A percentile compares a stretch with the other conserved stretches of the same genome.
These are phyloP conservation scores for Neomonachus schauinslandi DNA, from an alignment of 2,113 vertebrate genomes.

Conservation along the genomic window DNA sequence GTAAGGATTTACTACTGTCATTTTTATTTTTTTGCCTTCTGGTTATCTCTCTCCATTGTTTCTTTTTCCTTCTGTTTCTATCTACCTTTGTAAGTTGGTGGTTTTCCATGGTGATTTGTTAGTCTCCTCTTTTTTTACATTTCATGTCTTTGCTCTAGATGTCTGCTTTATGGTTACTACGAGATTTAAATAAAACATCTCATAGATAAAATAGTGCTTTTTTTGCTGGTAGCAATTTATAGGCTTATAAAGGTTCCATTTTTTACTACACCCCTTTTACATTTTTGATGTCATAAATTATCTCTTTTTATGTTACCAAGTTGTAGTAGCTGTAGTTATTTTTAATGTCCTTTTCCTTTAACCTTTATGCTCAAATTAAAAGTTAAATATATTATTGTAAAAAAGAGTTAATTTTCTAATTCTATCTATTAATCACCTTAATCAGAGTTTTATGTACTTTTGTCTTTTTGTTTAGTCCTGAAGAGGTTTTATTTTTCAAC, in stretches of 20 bases:
- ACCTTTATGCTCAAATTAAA: neutral
- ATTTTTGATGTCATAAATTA: neutral
- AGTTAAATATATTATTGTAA: neutral
- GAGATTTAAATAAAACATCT: neutral
- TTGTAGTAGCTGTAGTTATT: neutral
- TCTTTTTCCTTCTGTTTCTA: neutral
- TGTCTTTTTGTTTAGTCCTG: neutral
- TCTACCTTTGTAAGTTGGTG: neutral
- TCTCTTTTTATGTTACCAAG: neutral
- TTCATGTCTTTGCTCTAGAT: neutral
- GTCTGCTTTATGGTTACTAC: neutral
- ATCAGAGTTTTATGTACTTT: neutral
- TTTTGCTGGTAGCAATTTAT: neutral
- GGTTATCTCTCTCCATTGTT: neutral
- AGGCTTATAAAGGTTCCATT: neutral
- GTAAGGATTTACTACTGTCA: too few relatives aligned
- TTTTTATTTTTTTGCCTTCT: neutral
- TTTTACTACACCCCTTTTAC: neutral
- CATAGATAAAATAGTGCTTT: neutral
- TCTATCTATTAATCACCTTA: neutral
- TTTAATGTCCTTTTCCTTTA: neutral
- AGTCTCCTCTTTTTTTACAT: neutral
- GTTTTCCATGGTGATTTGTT: neutral
- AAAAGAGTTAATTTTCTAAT: neutral
- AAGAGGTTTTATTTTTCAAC: neutral